Percentiles rank a stretch among this genome's conserved stretches.
Conservation (phyloP, 2,113 vertebrate genomes). For the Empidonax traillii region DNA sequence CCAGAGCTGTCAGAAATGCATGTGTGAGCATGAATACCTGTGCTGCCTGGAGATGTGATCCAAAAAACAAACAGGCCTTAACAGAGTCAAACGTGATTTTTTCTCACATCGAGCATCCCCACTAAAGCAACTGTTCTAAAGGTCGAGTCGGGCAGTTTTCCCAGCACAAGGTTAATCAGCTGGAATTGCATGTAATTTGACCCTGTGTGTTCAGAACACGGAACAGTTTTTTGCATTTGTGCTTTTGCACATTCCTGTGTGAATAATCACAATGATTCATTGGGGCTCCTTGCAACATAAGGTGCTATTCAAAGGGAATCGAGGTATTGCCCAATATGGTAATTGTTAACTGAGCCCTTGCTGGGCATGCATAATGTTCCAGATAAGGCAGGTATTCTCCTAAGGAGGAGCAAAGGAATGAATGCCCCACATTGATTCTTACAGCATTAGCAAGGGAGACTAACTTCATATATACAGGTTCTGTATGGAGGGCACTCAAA, state of each 20-base stretch:
- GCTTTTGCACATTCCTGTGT: slow-evolving; percentile 23
- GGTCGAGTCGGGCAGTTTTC: background rate
- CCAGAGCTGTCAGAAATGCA: background rate
- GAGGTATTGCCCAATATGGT: slow-evolving; percentile 36
- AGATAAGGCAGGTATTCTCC: background rate
- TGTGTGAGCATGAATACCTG: background rate
- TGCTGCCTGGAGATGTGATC: background rate
- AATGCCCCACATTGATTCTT: background rate
- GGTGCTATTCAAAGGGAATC: slow-evolving; percentile 11
- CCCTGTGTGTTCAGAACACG: background rate
- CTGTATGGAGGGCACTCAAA: background rate
- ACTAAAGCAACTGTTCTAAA: background rate
- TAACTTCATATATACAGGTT: background rate
- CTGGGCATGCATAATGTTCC: background rate
- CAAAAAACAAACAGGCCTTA: background rate
- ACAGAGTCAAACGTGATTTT: background rate
- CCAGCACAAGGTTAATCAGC: background rate
- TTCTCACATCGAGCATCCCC: background rate
- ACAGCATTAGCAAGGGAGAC: background rate
- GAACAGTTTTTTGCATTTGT: slow-evolving; percentile 45
- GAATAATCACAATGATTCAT: slow-evolving; percentile 53
- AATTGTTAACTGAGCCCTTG: background rate
- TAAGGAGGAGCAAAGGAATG: background rate
- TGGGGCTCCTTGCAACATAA: slow-evolving; percentile 16
- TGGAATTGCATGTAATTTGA: background rate